Evolutionary conservation across 2,888 invertebrate genomes (phyloP), one percentile per base, ranked within the genome.

Genomic region (Carpatolechia fugitivella): DNA sequence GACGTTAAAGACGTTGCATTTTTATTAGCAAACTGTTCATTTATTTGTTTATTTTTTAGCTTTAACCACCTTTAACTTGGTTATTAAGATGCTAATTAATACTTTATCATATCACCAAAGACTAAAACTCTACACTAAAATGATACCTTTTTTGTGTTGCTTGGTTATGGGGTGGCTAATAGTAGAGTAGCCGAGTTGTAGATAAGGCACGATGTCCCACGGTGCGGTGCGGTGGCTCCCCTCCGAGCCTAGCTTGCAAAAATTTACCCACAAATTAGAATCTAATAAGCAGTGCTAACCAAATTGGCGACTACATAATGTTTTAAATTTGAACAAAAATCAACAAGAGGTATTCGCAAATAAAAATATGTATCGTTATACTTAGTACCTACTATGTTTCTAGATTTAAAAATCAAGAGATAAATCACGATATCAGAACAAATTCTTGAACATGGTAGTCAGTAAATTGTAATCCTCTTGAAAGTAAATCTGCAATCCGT

Each of bases 171-270:
- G 20, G 52, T 29, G 24, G 41, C 41, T 38, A 24, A 24, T 24
- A 46, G 13, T 46, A 8, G 2, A 33, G 8, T 33, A 38, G 24
- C 48, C 52, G 31, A 31, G 38, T 58, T 63, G 63, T 59, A 85
- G 86, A 87, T 87, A 87, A 83, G 82, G 82, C 87, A 87, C 86
- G 85, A 65, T 66, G 68, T 52, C 61, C 62, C 66, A 67, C 52
- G 46, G n/a, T n/a, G n/a, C n/a, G n/a, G n/a, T n/a, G n/a, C n/a
- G n/a, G 52, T 60, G 58, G 65, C 65, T 59, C 63, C 66, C 63
- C 68, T 63, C 64, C 66, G 56, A 40, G 60, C 57, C 63, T 63
- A 64, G 67, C 65, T 69, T 68, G 69, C 64, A 68, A 70, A 71
- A 69, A 70, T 48, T 10, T 50, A 50, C 38, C 46, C 57, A 57